Base-by-base conservation (phyloP, 2,888 invertebrate genomes). In the Hoplodrina ambigua region DNA sequence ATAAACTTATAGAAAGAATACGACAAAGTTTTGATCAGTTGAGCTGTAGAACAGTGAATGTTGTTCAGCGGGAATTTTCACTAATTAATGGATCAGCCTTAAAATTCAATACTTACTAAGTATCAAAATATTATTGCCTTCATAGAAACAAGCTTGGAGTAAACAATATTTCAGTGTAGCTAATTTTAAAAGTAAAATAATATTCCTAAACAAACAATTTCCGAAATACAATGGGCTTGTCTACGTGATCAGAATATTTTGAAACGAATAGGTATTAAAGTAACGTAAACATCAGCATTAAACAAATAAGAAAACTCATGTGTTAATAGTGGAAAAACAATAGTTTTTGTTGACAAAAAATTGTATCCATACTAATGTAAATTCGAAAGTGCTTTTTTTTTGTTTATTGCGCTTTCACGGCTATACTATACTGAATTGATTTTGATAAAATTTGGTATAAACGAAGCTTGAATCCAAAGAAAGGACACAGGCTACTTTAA, bases 221-320 rank as follows among this genome's bases (percentile, higher is more conserved):
- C 30, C 44, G 5, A 52, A 66, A 72, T 19, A 50, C 17, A 49
- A 49, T 20, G 2, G 11, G 10, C 33, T 49, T 0, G 33, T 50
- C 54, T 44, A 52, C 56, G 46, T 75, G 68, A 57, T 53, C 37
- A 37, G 56, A 71, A 71, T 71, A 70, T 19, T 61, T 72, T 30
- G 15, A 44, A 19, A 46, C 10, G 19, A 37, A 8, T 37, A 37
- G 25, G 59, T 33, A 53, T 20, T 15, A 37, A 37, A 37, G 17
- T 13, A 19, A 19, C 30, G 4, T 60, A 72, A 44, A 70, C 50
- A 57, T 50, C 15, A 52, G 15, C 19, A 15, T 3, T 13, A 60
- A 10, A 17, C 8, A 17, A 62, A 13, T 17, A 6, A 13, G n/a
- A 55, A 19, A 52, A 41, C 15, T 55, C 3, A 6, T 25, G 25